Conservation (phyloP, 2,113 vertebrate genomes). For the Zosterops pallidus region DNA sequence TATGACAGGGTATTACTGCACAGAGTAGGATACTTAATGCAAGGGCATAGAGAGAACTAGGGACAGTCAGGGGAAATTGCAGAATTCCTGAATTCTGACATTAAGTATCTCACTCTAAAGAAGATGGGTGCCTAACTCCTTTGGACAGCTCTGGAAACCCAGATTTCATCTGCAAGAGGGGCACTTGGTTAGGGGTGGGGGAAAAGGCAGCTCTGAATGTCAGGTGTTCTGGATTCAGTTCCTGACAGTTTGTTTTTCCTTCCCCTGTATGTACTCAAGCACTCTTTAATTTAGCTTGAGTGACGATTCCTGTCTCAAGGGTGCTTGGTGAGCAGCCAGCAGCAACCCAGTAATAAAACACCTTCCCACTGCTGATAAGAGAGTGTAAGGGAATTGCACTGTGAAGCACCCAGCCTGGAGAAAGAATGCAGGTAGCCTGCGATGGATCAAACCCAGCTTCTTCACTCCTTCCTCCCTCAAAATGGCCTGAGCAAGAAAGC, state of each 20-base stretch:
- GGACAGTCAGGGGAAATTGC: not conserved
- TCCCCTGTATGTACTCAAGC: not conserved
- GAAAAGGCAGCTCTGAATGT: not conserved
- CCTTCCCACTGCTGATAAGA: slow-evolving; percentile 21
- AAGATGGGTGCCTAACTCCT: not conserved
- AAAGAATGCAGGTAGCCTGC: slow-evolving; percentile 8
- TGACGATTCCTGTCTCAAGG: slow-evolving; percentile 15
- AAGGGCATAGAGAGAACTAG: not conserved
- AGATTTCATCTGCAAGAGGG: not conserved
- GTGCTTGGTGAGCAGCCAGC: slow-evolving; percentile 43
- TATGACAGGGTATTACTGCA: not conserved
- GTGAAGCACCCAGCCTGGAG: not conserved
- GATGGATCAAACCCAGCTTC: not conserved
- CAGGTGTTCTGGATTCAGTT: slow-evolving; percentile 26
- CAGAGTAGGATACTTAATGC: not conserved
- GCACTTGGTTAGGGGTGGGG: not conserved
- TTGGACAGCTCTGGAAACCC: not conserved
- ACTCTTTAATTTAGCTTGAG: slow-evolving; percentile 53
- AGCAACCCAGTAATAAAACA: slow-evolving; percentile 39
- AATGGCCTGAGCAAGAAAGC: not conserved
- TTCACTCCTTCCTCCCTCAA: not conserved
- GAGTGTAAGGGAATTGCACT: not conserved
- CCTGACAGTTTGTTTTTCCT: slow-evolving; percentile 34
- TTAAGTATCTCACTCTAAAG: not conserved
- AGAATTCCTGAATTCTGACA: not conserved